A percentile compares a stretch with the other conserved stretches of the same genome.
phyloP scores from a whole-genome alignment of 2,888 invertebrate species.

The Koerneria pararmatus region DNA sequence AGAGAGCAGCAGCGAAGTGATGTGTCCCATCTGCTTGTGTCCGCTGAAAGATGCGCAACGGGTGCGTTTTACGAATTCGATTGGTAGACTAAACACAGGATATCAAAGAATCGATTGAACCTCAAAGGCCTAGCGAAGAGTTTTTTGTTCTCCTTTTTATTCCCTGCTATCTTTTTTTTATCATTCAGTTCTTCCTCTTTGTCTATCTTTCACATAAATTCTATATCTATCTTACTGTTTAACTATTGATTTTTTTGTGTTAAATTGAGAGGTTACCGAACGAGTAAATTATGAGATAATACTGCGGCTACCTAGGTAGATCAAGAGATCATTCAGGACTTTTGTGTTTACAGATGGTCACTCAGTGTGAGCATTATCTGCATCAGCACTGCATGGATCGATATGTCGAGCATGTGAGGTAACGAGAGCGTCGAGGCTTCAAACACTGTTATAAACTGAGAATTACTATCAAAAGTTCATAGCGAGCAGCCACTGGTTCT shows the following conservation, averaged over 20 bases:
- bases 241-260: no score
- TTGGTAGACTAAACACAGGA: background rate
- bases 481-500: no score
- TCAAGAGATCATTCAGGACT: background rate
- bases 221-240: no score
- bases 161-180: background rate
- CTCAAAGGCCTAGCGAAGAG: background rate
- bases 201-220: background rate
- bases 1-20: constrained; percentile 11
- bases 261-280: no score
- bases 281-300: no score
- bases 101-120: background rate
- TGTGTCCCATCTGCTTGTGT: constrained; percentile 29
- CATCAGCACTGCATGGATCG: constrained; percentile 24
- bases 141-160: background rate
- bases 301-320: no score
- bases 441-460: no score
- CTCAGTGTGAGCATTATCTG: constrained; percentile 29
- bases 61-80: constrained; percentile 4
- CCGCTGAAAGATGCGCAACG: constrained; percentile 13
- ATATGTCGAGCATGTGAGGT: constrained; percentile 21
- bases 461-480: no score
- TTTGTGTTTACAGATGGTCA: background rate
- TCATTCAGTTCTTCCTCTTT: background rate
- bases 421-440: no score